Percentiles rank a stretch among this genome's conserved stretches.
These are phyloP conservation scores for Neodon shergylaensis DNA, from an alignment of 2,113 vertebrate species.

Conservation along the genomic window DNA sequence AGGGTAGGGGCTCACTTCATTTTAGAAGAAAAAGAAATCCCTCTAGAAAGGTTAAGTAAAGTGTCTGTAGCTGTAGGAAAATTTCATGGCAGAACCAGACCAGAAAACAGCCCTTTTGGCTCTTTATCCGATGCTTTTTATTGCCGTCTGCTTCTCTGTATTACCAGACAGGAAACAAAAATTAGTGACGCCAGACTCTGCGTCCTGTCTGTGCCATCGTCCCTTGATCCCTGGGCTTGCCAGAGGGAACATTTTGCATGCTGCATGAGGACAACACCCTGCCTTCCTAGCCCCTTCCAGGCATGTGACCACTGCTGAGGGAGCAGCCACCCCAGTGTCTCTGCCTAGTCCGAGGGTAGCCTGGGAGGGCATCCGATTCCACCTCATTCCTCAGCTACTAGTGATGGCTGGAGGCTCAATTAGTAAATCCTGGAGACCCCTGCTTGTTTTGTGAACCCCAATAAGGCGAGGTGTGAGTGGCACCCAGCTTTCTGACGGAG, in stretches of 20 bases:
- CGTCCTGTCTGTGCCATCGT: not conserved
- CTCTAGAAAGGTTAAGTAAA: constrained; percentile 13
- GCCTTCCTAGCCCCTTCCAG: not conserved
- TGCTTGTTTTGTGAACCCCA: not conserved
- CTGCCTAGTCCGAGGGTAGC: not conserved
- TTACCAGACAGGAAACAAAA: constrained; percentile 38
- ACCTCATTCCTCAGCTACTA: not conserved
- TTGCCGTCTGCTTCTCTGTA: not conserved
- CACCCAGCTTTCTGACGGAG: not conserved
- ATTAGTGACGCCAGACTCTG: not conserved
- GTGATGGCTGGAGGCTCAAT: not conserved
- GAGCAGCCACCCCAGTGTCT: not conserved
- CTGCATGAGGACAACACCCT: not conserved
- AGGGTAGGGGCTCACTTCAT: not conserved
- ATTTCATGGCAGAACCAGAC: constrained; percentile 6
- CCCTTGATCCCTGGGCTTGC: constrained; percentile 6
- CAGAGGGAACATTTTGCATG: not conserved
- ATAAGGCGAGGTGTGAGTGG: not conserved
- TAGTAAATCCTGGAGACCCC: not conserved
- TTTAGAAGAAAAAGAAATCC: not conserved
- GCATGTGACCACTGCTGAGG: not conserved
- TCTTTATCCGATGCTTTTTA: not conserved
- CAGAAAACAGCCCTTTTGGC: not conserved
- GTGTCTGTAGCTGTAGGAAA: not conserved
- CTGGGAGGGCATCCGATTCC: not conserved